These are phyloP conservation scores for Thamnophis sirtalis DNA, from an alignment of 2,113 vertebrate genomes.

Conservation along the genomic window DNA sequence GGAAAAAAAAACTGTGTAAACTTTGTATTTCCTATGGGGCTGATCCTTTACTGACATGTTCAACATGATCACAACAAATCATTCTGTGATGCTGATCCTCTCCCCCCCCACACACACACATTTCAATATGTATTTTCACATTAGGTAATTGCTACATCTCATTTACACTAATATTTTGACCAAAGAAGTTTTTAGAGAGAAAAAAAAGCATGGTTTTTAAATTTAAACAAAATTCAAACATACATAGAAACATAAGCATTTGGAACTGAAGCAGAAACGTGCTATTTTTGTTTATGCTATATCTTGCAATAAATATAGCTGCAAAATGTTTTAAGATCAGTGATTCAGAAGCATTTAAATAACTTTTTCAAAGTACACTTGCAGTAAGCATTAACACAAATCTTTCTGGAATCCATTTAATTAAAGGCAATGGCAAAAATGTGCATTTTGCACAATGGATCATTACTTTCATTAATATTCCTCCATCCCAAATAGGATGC, in stretches of 20 bases:
- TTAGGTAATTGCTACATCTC: constrained; percentile 33
- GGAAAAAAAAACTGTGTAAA: constrained; percentile 24
- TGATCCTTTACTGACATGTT: not conserved
- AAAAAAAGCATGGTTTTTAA: not conserved
- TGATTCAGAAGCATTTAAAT: not conserved
- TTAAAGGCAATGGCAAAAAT: not conserved
- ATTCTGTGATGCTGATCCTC: constrained; percentile 38
- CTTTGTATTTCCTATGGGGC: constrained; percentile 29
- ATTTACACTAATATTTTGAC: constrained; percentile 39
- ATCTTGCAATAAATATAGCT: not conserved
- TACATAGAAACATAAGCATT: not conserved
- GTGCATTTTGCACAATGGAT: not conserved
- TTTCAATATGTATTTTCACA: constrained; percentile 48
- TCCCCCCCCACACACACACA: not conserved
- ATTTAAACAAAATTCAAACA: not conserved
- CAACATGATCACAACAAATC: constrained; percentile 20
- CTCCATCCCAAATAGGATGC: not conserved
- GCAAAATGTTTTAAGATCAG: not conserved
- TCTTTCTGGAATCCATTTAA: not conserved
- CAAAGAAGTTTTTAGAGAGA: not conserved
- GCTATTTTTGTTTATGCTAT: not conserved
- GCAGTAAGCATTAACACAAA: not conserved
- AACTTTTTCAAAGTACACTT: not conserved
- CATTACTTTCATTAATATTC: not conserved
- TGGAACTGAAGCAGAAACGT: not conserved